Evolutionary conservation across 2,888 invertebrate genomes (phyloP).

Genomic region (Resseliella maxima): DNA sequence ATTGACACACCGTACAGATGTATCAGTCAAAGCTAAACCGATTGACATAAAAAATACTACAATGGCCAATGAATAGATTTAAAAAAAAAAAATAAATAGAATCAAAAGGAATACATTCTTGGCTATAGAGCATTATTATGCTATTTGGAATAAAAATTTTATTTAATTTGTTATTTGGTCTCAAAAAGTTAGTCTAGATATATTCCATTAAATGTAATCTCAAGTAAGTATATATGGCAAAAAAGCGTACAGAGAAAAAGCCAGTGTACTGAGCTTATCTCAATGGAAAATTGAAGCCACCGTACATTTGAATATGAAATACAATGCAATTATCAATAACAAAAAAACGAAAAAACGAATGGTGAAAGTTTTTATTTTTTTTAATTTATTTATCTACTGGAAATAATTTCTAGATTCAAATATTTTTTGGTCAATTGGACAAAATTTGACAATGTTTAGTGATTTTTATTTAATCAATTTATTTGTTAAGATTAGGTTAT

Average conservation of each 20-base stretch:
- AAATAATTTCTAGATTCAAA: background rate
- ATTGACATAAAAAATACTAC: background rate
- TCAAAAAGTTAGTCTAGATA: background rate
- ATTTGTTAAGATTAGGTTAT: background rate
- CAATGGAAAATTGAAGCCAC: background rate
- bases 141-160: constrained; percentile 14
- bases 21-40: background rate
- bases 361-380: background rate
- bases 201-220: background rate
- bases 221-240: constrained; percentile 9
- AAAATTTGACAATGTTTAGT: background rate
- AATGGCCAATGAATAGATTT: constrained; percentile 9
- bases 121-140: constrained; percentile 7
- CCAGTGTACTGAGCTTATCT: background rate
- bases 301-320: background rate
- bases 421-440: constrained; percentile 35
- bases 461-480: background rate
- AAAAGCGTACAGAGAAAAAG: background rate
- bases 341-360: background rate
- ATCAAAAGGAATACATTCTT: background rate
- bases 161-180: background rate
- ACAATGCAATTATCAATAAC: constrained; percentile 26
- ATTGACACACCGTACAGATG: background rate
- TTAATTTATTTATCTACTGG: background rate
- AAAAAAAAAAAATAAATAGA: background rate